phyloP scores from a whole-genome alignment of 2,113 vertebrate species.

The Lepisosteus osseus region DNA sequence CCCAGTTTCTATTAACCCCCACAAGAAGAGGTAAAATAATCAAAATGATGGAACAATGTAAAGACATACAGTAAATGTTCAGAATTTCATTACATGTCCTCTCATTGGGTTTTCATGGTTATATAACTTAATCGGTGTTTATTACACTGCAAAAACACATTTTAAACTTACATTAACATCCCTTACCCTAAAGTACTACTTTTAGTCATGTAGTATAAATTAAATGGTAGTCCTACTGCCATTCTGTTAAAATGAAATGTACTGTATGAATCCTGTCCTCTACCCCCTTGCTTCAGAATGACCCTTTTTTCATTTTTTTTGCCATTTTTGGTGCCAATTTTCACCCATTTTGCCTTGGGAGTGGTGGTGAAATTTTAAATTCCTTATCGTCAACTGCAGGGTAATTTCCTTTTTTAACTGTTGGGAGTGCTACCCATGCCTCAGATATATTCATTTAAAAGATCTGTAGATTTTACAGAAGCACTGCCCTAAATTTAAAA shows the following conservation, averaged over 20 bases:
- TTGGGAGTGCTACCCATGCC: conserved; percentile 8
- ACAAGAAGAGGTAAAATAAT: too few relatives aligned
- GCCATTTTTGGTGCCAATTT: neutral
- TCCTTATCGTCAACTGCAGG: conserved; percentile 10
- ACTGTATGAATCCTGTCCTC: neutral
- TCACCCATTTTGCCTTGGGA: neutral
- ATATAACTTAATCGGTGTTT: too few relatives aligned
- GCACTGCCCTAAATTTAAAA: conserved; percentile 28
- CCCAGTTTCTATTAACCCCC: too few relatives aligned
- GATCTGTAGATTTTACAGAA: conserved; percentile 27
- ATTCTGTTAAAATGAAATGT: neutral
- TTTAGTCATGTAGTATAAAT: too few relatives aligned
- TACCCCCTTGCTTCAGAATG: conserved; percentile 8
- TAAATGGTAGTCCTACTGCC: too few relatives aligned
- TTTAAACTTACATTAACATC: too few relatives aligned
- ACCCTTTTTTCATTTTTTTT: conserved; percentile 8
- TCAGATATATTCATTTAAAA: conserved; percentile 24
- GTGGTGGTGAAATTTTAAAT: neutral
- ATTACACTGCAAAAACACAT: too few relatives aligned
- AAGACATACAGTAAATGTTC: too few relatives aligned
- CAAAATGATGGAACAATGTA: too few relatives aligned
- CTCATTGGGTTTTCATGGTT: too few relatives aligned
- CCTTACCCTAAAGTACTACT: too few relatives aligned
- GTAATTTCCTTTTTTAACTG: conserved; percentile 4
- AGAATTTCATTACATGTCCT: too few relatives aligned